Conservation (phyloP, 2,797 vertebrate species). For the Lepilemur ruficaudatus region DNA sequence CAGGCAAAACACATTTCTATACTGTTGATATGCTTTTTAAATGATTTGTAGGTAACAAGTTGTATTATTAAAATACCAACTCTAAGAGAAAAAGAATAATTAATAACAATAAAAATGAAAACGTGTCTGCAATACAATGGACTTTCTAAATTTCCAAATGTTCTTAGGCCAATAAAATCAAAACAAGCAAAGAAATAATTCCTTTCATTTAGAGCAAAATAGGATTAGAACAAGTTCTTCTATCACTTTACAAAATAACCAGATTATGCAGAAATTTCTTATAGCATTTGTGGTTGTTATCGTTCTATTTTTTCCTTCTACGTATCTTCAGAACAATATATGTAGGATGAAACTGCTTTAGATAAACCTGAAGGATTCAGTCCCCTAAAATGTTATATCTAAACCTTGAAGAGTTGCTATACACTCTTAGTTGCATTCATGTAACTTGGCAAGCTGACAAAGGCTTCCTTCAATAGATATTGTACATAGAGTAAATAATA, state of each 20-base stretch:
- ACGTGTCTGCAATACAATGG: neutral
- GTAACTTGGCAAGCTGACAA: neutral
- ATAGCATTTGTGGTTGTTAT: neutral
- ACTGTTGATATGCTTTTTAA: neutral
- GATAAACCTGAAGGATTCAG: neutral
- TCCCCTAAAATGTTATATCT: neutral
- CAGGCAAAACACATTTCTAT: neutral
- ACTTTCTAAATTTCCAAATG: neutral
- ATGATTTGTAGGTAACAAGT: neutral
- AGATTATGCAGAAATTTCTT: neutral
- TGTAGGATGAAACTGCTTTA: neutral
- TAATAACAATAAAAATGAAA: constrained; percentile 8
- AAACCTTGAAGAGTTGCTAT: neutral
- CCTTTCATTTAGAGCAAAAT: neutral
- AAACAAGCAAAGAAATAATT: neutral
- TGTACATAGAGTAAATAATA: neutral
- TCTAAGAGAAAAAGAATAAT: neutral
- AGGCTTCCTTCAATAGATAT: neutral
- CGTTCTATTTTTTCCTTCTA: neutral
- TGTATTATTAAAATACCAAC: neutral
- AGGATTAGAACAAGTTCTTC: neutral
- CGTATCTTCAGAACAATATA: neutral
- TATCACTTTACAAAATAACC: neutral
- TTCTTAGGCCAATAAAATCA: neutral
- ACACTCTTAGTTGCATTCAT: neutral